Percentiles rank a stretch among this genome's conserved stretches.
phyloP scores from a whole-genome alignment of 2,888 invertebrate genomes.

The Pseudolycoriella hygida region DNA sequence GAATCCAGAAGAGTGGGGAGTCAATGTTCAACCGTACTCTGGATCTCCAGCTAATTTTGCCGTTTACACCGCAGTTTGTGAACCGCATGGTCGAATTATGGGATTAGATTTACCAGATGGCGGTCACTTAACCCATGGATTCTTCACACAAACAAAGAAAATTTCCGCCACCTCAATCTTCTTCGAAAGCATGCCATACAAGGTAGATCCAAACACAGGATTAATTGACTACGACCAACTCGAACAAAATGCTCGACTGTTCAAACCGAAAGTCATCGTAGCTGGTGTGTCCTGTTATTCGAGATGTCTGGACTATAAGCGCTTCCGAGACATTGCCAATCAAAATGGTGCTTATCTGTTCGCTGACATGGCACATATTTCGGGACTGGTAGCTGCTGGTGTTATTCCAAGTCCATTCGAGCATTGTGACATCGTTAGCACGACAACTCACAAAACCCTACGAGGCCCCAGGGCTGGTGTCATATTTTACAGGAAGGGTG shows the following conservation, averaged over 20 bases:
- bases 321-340: conserved; percentile 69
- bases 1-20: conserved; percentile 80
- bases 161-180: conserved; percentile 95
- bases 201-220: conserved; percentile 62
- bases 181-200: conserved; percentile 97
- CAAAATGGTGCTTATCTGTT: conserved; percentile 72
- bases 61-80: conserved; percentile 77
- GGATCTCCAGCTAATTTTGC: conserved; percentile 93
- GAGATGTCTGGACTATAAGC: conserved; percentile 75
- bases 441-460: conserved; percentile 90
- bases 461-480: conserved; percentile 76
- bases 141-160: conserved; percentile 76
- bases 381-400: conserved; percentile 80
- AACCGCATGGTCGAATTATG: conserved; percentile 94
- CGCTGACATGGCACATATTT: conserved; percentile 93
- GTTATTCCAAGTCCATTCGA: conserved; percentile 81
- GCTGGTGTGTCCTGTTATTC: conserved; percentile 93
- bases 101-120: conserved; percentile 92
- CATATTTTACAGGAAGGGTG: conserved; percentile 85
- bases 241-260: conserved; percentile 62
- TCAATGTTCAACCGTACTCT: conserved; percentile 94
- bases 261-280: conserved; percentile 83
- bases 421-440: conserved; percentile 79
- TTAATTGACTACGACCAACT: conserved; percentile 85
- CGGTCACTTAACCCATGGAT: conserved; percentile 86